A percentile compares a stretch with the other conserved stretches of the same genome.
Conservation (phyloP, 2,113 vertebrate species). For the Eublepharis macularius region DNA sequence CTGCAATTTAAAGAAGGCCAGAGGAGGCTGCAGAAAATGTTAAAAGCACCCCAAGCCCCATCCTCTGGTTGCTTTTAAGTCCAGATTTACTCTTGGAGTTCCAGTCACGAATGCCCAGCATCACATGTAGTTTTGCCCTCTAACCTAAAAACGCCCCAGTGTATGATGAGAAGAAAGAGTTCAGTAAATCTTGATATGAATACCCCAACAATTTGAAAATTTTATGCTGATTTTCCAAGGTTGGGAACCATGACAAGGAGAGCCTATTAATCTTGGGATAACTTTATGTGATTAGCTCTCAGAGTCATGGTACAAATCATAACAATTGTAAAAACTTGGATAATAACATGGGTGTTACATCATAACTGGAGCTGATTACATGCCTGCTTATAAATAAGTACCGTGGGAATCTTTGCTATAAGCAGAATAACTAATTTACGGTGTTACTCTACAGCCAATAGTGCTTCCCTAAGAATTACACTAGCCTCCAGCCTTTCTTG, state of each 20-base stretch:
- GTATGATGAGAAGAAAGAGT: background rate
- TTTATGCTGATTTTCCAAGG: too few relatives aligned
- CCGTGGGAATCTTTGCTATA: background rate
- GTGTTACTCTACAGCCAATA: background rate
- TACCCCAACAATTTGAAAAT: background rate
- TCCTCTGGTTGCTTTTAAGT: too few relatives aligned
- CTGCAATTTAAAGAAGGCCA: too few relatives aligned
- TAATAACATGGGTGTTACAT: background rate
- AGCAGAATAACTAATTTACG: background rate
- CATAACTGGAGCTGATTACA: background rate
- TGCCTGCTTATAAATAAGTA: background rate
- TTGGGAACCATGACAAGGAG: background rate
- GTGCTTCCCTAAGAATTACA: background rate
- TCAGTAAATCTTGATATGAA: background rate
- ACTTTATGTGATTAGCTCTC: background rate
- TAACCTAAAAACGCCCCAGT: background rate
- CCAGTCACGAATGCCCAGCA: too few relatives aligned
- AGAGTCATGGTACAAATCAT: background rate
- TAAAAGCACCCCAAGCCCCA: too few relatives aligned
- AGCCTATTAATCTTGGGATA: background rate
- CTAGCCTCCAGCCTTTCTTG: background rate
- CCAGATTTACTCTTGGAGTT: too few relatives aligned
- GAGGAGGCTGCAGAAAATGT: too few relatives aligned
- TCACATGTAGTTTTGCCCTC: too few relatives aligned
- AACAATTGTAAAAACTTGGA: background rate